Evolutionary conservation across 1,140 invertebrate species (phyloP).

Genomic region (Pseudomyrmex concolor): DNA sequence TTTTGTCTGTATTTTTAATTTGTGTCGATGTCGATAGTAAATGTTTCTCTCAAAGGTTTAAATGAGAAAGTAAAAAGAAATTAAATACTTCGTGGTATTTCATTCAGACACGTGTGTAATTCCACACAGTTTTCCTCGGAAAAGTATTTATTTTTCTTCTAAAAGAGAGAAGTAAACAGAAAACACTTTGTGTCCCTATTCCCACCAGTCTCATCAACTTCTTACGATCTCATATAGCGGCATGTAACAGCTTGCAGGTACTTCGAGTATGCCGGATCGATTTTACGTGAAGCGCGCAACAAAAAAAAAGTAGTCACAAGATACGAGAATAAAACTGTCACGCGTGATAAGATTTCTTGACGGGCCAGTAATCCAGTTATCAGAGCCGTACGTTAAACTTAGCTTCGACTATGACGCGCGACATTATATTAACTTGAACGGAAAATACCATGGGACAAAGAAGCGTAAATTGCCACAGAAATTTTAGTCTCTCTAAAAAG

Average conservation of each 20-base stretch:
- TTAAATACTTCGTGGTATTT: no score
- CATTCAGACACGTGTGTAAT: not conserved
- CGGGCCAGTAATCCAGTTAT: not conserved
- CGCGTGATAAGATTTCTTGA: conserved; percentile 22
- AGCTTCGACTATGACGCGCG: not conserved
- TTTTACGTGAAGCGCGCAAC: not conserved
- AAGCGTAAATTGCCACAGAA: not conserved
- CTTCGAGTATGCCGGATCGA: conserved; percentile 9
- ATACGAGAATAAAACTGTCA: conserved; percentile 28
- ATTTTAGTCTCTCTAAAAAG: not conserved
- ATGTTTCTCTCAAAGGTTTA: no score
- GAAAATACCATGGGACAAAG: not conserved
- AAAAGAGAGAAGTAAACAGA: not conserved
- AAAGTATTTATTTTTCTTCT: not conserved
- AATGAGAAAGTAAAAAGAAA: not conserved
- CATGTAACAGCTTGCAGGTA: conserved; percentile 36
- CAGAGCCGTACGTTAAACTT: not conserved
- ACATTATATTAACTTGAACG: conserved; percentile 14
- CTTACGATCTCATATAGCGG: conserved; percentile 20
- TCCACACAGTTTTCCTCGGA: no score
- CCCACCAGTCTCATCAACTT: conserved; percentile 2
- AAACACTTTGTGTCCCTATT: not conserved
- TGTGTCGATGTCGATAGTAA: no score
- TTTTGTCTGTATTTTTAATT: no score
- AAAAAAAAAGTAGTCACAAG: conserved; percentile 19